phyloP scores from a whole-genome alignment of 2,113 vertebrate species.

The Heliornis fulica region DNA sequence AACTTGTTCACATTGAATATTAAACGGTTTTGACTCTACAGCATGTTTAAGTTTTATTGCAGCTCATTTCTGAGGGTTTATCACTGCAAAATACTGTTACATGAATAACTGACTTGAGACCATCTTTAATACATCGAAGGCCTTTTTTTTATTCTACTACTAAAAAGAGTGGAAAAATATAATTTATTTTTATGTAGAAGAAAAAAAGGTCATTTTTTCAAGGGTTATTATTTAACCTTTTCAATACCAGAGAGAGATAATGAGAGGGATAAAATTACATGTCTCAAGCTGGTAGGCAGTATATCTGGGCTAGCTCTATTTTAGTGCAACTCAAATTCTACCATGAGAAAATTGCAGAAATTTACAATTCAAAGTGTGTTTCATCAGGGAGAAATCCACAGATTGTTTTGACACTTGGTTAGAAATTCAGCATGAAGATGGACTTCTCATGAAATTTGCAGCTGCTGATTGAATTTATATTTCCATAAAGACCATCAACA shows the following conservation, averaged over 20 bases:
- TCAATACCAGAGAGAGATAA: background rate
- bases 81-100: background rate
- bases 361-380: conserved; percentile 85
- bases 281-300: conserved; percentile 46
- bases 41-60: background rate
- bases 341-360: conserved; percentile 78
- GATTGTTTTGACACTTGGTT: conserved; percentile 88
- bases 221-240: conserved; percentile 63
- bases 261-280: conserved; percentile 35
- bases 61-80: background rate
- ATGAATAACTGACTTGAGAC: background rate
- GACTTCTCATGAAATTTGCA: conserved; percentile 87
- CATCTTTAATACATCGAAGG: background rate
- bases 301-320: conserved; percentile 61
- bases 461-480: conserved; percentile 90
- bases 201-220: background rate
- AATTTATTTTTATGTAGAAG: background rate
- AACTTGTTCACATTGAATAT: background rate
- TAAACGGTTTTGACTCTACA: background rate
- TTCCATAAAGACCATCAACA: conserved; percentile 91
- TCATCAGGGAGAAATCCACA: conserved; percentile 81
- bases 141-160: background rate
- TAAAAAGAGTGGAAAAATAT: background rate
- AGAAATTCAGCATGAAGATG: conserved; percentile 87
- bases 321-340: conserved; percentile 75